Evolutionary conservation across 2,113 vertebrate species (phyloP).

Genomic region (Cephalopholis sonnerati): DNA sequence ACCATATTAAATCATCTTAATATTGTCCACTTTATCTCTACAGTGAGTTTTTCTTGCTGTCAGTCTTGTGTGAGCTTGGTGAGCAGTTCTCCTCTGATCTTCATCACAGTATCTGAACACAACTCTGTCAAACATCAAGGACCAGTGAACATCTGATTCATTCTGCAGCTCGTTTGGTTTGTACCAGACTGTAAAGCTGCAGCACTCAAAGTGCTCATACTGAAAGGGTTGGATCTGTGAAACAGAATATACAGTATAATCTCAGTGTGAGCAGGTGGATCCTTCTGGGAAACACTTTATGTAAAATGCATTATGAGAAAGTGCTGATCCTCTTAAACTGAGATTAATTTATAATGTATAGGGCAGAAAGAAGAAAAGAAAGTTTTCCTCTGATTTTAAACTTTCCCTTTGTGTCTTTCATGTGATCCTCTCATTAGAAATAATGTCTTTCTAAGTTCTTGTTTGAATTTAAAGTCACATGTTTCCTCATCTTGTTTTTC

Average conservation of each 20-base stretch:
- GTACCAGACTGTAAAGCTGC: constrained; percentile 18
- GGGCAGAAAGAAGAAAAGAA: not conserved
- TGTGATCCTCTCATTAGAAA: too few species aligned
- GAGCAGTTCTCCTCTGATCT: constrained; percentile 5
- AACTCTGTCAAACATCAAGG: not conserved
- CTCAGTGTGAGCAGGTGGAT: too few species aligned
- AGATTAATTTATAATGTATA: not conserved
- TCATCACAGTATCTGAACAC: constrained; percentile 7
- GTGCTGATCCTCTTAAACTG: not conserved
- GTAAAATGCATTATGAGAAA: not conserved
- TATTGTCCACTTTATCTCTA: not conserved
- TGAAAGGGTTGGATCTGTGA: not conserved
- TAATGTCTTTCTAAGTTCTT: too few species aligned
- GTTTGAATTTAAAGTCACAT: too few species aligned
- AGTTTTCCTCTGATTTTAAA: too few species aligned
- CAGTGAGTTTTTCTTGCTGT: not conserved
- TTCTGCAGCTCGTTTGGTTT: constrained; percentile 1
- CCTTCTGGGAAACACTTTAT: not conserved
- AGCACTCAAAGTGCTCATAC: not conserved
- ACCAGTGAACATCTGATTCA: constrained; percentile 7
- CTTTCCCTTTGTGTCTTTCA: too few species aligned
- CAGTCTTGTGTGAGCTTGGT: not conserved
- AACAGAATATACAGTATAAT: not conserved
- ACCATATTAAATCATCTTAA: not conserved
- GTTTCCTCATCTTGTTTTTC: too few species aligned